Evolutionary conservation across 2,888 invertebrate species (phyloP).

Genomic region (Dione juno): DNA sequence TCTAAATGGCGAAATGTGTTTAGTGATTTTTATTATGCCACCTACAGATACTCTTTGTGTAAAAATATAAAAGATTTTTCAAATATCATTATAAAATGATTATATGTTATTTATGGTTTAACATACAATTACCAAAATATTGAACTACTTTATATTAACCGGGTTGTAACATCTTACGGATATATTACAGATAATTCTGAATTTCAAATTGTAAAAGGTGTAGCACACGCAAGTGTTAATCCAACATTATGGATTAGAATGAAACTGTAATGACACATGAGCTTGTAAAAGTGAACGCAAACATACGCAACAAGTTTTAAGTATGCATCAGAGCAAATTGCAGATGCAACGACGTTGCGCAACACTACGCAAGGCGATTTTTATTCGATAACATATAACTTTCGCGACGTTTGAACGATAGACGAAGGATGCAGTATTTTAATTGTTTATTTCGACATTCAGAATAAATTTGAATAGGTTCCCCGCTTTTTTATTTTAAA

Average conservation of each 20-base stretch:
- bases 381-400: conserved; percentile 38
- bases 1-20: too few species aligned
- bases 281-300: conserved; percentile 42
- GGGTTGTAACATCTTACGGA: too few species aligned
- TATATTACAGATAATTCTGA: too few species aligned
- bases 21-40: too few species aligned
- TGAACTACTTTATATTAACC: too few species aligned
- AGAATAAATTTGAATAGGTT: background rate
- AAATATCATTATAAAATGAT: too few species aligned
- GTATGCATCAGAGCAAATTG: conserved; percentile 58
- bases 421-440: background rate
- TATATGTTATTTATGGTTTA: too few species aligned
- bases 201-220: conserved; percentile 1
- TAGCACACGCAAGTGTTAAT: conserved; percentile 23
- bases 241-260: conserved; percentile 38
- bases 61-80: too few species aligned
- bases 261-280: conserved; percentile 32
- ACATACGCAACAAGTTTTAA: conserved; percentile 63
- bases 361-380: conserved; percentile 50
- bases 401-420: conserved; percentile 33
- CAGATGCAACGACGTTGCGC: conserved; percentile 60
- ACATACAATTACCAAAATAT: too few species aligned
- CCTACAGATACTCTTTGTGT: too few species aligned
- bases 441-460: background rate
- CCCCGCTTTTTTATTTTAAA: too few species aligned